These are phyloP conservation scores for Brachionus koreanus DNA, from an alignment of 1,140 invertebrate genomes.

Conservation along the genomic window DNA sequence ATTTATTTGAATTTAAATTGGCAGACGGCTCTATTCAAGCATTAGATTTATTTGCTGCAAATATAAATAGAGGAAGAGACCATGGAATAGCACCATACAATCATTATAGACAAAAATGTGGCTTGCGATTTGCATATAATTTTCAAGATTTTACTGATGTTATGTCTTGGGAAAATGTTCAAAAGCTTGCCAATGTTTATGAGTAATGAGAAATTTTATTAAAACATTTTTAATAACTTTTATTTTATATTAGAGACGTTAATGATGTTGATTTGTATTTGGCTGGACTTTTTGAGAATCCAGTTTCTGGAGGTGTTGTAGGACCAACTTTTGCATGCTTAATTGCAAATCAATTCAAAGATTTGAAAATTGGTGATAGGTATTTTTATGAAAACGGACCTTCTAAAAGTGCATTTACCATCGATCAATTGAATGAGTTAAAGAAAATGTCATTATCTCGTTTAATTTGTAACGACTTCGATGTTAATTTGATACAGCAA, in stretches of 20 bases:
- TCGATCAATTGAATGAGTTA: background rate
- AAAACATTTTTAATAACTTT: background rate
- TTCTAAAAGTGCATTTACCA: background rate
- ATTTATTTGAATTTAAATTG: slow-evolving; percentile 9
- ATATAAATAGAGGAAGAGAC: slow-evolving; percentile 88
- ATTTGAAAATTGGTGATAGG: slow-evolving; percentile 80
- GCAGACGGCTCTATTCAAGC: background rate
- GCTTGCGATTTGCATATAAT: background rate
- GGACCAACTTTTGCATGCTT: slow-evolving; percentile 94
- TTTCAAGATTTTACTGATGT: slow-evolving; percentile 37
- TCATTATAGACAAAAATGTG: slow-evolving; percentile 77
- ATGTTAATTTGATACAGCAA: background rate
- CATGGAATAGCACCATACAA: slow-evolving; percentile 86
- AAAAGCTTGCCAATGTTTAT: background rate
- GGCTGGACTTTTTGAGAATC: slow-evolving; percentile 73
- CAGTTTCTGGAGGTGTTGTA: slow-evolving; percentile 76
- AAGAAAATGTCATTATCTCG: background rate
- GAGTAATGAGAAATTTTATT: background rate
- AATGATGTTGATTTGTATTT: slow-evolving; percentile 20
- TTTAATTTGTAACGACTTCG: slow-evolving; percentile 12
- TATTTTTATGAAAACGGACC: slow-evolving; percentile 79
- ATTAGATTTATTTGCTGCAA: slow-evolving; percentile 89
- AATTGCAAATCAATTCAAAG: slow-evolving; percentile 85
- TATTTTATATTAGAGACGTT: background rate
- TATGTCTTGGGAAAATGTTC: background rate